Base-by-base conservation (phyloP, 64 coral and sea anemone species). In the Porites lutea region DNA sequence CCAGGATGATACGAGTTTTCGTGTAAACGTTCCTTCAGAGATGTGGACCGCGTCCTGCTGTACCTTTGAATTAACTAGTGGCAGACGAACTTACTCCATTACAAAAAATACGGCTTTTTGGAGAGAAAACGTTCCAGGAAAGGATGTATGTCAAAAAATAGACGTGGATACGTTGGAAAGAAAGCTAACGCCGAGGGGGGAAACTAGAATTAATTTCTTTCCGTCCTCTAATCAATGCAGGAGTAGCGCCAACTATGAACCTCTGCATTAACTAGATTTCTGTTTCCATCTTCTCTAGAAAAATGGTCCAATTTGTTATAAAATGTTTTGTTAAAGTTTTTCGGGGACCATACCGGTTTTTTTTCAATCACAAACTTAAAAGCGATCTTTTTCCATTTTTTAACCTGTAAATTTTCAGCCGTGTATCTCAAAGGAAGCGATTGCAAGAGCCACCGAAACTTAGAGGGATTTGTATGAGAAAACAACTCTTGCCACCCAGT, bases 41-140 rank as follows among this genome's bases (percentile, higher is more conserved):
- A 19, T 78, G n/a, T 55, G 75, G 75, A 78, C 75, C 12, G 75
- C 75, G 8, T 48, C 75, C 19, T 57, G 75, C 50, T 78, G 75
- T 19, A 78, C 51, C 19, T 78, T 54, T 18, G 50, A 78, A 20
- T 55, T 54, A 18, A 55, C 19, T 11, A 19, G 55, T 78, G 16
- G 55, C 15, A 11, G 43, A 52, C 48, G 74, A 20, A 77, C 47
- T 45, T 13, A n/a, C 20, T 7, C 48, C 55, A 51, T 6, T 8
- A 78, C 51, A 9, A 78, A n/a, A 9, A 78, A n/a, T 55, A 78
- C 51, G 15, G 75, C 75, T 51, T 78, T 52, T 15, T n/a, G 50
- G 48, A 53, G 51, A 23, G 8, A 54, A 78, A 78, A 78, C n/a
- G n/a, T 12, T 6, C 48, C 75, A 20, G 75, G 51, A 8, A 22